These are phyloP conservation scores for Scotopteryx bipunctaria DNA, from an alignment of 2,888 invertebrate species.

Conservation along the genomic window DNA sequence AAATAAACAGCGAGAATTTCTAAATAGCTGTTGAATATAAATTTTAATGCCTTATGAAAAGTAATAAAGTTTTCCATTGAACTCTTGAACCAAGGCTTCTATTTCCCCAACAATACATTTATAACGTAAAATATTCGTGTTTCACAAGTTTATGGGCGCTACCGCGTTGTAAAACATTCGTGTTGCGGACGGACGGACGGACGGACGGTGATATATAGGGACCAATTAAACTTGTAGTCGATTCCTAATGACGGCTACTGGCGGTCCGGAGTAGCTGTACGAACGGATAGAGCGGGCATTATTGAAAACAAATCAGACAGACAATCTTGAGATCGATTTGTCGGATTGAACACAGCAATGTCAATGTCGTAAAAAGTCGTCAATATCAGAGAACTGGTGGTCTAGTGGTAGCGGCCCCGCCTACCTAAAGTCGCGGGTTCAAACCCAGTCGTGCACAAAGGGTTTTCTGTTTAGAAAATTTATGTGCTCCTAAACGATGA, in stretches of 20 bases:
- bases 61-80: slow-evolving; percentile 18
- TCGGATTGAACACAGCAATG: too few relatives aligned
- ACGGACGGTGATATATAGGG: slow-evolving; percentile 68
- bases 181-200: slow-evolving; percentile 49
- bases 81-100: slow-evolving; percentile 19
- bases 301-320: background rate
- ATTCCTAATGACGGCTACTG: slow-evolving; percentile 77
- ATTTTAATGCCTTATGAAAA: slow-evolving; percentile 14
- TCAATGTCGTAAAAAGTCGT: too few relatives aligned
- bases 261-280: slow-evolving; percentile 35
- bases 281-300: slow-evolving; percentile 35
- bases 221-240: slow-evolving; percentile 71
- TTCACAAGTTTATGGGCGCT: slow-evolving; percentile 74
- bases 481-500: too few relatives aligned
- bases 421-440: too few relatives aligned
- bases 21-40: too few relatives aligned
- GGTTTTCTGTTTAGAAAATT: too few relatives aligned
- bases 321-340: too few relatives aligned
- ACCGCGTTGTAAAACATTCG: slow-evolving; percentile 70
- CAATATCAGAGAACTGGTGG: too few relatives aligned
- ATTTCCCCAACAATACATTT: slow-evolving; percentile 38
- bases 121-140: slow-evolving; percentile 59
- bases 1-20: too few relatives aligned
- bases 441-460: too few relatives aligned
- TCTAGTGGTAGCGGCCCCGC: too few relatives aligned